Percentiles rank a stretch among this genome's conserved stretches.
Evolutionary conservation across 2,113 vertebrate species (phyloP).

Genomic region (Chunga burmeisteri): DNA sequence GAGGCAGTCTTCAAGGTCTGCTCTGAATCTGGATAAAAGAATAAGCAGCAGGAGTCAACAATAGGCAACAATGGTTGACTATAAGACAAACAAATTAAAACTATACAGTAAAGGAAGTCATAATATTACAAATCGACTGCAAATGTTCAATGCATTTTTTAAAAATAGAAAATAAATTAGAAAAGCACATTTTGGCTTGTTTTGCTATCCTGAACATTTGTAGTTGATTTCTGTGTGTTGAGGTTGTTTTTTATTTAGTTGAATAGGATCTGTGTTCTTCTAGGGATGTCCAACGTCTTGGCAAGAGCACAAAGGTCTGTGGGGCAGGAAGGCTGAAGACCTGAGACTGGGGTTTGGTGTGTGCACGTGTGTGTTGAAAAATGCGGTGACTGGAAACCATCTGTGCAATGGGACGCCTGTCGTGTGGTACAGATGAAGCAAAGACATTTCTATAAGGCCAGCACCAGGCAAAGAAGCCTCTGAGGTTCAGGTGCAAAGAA

Average conservation of each 20-base stretch:
- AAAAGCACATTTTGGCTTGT: constrained; percentile 20
- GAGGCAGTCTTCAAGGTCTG: not conserved
- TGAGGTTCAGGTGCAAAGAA: not conserved
- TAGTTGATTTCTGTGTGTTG: not conserved
- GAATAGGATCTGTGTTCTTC: not conserved
- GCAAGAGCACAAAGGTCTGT: not conserved
- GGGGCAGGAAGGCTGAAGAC: not conserved
- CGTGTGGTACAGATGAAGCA: not conserved
- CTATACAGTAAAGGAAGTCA: constrained; percentile 15
- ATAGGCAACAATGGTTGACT: not conserved
- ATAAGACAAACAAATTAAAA: constrained; percentile 64
- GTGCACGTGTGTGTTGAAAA: not conserved
- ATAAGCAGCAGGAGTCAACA: constrained; percentile 14
- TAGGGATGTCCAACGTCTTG: not conserved
- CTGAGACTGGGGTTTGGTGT: not conserved
- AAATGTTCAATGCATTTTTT: constrained; percentile 30
- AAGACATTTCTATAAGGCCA: not conserved
- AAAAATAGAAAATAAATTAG: constrained; percentile 37
- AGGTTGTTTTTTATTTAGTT: not conserved
- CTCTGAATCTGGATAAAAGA: constrained; percentile 31
- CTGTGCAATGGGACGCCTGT: not conserved
- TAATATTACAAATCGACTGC: constrained; percentile 41
- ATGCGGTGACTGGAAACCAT: not conserved
- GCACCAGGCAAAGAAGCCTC: not conserved
- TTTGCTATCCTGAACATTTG: constrained; percentile 31